A percentile compares a stretch with the other conserved stretches of the same genome.
phyloP scores from a whole-genome alignment of 64 coral and sea anemone genomes.

The Acropora yongei region DNA sequence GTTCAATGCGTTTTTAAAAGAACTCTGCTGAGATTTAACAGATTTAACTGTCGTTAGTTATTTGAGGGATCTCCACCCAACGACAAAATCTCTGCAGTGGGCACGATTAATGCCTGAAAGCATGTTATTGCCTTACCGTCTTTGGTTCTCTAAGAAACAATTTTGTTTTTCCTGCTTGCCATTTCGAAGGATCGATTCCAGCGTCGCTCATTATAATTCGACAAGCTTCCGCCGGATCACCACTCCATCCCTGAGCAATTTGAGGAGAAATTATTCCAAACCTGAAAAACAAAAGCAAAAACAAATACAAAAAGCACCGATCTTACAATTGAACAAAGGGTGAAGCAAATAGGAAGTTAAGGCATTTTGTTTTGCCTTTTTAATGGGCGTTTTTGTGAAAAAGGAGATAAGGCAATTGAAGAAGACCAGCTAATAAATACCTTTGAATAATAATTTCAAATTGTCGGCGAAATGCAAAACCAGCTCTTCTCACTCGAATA shows the following conservation, averaged over 20 bases:
- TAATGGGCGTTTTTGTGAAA: too few relatives aligned
- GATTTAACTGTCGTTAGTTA: too few relatives aligned
- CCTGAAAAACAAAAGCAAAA: not conserved
- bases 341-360: too few relatives aligned
- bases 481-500: constrained; percentile 89
- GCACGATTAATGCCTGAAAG: not conserved
- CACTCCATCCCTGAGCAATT: constrained; percentile 22
- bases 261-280: constrained; percentile 75
- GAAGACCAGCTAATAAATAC: not conserved
- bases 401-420: too few relatives aligned
- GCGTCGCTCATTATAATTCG: constrained; percentile 54
- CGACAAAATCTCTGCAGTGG: too few relatives aligned
- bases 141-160: constrained; percentile 86
- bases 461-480: constrained; percentile 85
- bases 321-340: not conserved
- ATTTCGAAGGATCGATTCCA: constrained; percentile 72
- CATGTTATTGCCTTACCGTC: constrained; percentile 57
- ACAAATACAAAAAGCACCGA: not conserved
- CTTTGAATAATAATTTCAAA: constrained; percentile 77
- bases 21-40: too few relatives aligned
- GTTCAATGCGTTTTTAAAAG: too few relatives aligned
- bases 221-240: constrained; percentile 64
- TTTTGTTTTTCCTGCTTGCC: constrained; percentile 91
- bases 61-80: too few relatives aligned
- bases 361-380: too few relatives aligned